Percentiles rank a stretch among this genome's conserved stretches.
Evolutionary conservation across 2,113 vertebrate genomes (phyloP).

Genomic region (Cygnus atratus): DNA sequence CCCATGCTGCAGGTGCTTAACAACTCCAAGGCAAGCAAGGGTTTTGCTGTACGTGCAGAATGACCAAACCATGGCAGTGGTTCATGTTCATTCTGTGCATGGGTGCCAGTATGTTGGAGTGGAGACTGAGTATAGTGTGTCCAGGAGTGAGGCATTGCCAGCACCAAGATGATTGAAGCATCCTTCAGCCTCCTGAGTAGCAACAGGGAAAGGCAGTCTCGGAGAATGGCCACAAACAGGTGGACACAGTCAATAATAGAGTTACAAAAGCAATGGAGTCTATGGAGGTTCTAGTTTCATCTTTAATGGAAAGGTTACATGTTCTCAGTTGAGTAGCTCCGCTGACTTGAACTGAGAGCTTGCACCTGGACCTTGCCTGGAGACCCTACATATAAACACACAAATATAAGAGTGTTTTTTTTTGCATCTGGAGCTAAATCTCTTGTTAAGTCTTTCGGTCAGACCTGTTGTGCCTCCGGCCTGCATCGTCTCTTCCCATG

Average conservation of each 20-base stretch:
- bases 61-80: neutral
- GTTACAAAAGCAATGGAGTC: neutral
- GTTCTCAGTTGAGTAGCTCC: neutral
- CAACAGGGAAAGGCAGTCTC: neutral
- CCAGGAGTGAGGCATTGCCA: neutral
- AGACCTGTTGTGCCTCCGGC: neutral
- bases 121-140: neutral
- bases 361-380: neutral
- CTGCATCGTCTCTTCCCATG: neutral
- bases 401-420: neutral
- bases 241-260: neutral
- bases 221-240: accelerated
- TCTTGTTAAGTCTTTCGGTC: neutral
- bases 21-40: neutral
- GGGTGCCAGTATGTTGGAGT: neutral
- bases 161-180: neutral
- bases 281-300: accelerated
- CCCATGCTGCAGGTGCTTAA: neutral
- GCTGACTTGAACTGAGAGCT: neutral
- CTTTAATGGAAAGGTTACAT: neutral
- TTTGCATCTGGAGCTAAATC: neutral
- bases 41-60: neutral
- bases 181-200: neutral
- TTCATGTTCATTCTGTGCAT: neutral
- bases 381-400: neutral